Base-by-base conservation (phyloP, 2,888 invertebrate genomes). In the Drymonia ruficornis region DNA sequence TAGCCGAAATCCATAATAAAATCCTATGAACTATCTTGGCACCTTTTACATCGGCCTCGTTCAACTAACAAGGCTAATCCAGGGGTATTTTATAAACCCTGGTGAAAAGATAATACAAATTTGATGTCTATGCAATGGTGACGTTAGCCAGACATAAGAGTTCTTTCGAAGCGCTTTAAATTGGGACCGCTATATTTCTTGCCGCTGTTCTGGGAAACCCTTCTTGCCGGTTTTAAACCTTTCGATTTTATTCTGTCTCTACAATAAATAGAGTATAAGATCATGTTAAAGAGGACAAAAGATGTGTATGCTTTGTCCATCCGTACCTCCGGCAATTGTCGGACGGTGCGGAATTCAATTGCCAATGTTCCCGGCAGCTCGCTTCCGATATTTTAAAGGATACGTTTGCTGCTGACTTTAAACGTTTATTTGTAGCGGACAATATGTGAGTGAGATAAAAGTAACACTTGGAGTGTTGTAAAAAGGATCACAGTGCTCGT, bases 231-330 rank as follows among this genome's bases (percentile, higher is more conserved):
- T 23, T 23, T 23, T 23, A 23, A 23, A 23, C 23, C 23, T 36
- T 31, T 36, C 36, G n/a, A n/a, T 36, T 36, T n/a, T 11, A 3
- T 36, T 36, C 13, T 13, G 7, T n/a, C 36, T 36, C 4, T n/a
- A 3, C 13, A 36, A n/a, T 36, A 36, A 36, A 36, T 36, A 5
- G 36, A 36, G n/a, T 36, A n/a, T n/a, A 43, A 43, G 19, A 43
- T 19, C 43, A 43, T 5, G 43, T 43, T 43, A 43, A 43, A 43
- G 43, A 43, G 19, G 19, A 43, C 43, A 43, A 43, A 43, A 19
- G 43, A 43, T 19, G 3, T 5, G 43, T 43, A 23, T 43, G 13
- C 16, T 40, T 40, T 40, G 43, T 43, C 43, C 43, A 13, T 43
- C 16, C 43, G 12, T 43, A 43, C 43, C 13, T 43, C 43, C 19